These are phyloP conservation scores for Euthynnus affinis DNA, from an alignment of 2,797 vertebrate genomes.

Conservation along the genomic window DNA sequence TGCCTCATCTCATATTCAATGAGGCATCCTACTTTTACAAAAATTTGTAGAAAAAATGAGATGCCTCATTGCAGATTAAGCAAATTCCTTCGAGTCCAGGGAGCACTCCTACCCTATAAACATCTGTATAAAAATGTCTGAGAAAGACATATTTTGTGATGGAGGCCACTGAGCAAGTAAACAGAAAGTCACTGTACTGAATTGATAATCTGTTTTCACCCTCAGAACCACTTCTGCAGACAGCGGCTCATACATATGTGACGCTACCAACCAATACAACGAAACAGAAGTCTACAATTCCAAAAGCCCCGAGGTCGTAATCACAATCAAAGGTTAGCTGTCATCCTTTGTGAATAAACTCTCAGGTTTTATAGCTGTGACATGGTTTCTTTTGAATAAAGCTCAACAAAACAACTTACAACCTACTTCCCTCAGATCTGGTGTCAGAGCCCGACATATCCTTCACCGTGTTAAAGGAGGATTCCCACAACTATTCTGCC, in stretches of 20 bases:
- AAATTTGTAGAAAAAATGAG: too few relatives aligned
- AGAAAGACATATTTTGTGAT: neutral
- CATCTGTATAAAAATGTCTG: neutral
- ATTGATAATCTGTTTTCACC: constrained; percentile 18
- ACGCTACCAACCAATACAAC: constrained; percentile 71
- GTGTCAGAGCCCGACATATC: constrained; percentile 74
- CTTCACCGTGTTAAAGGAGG: constrained; percentile 65
- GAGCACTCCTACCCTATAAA: neutral
- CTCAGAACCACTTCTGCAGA: constrained; percentile 55
- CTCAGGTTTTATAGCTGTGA: neutral
- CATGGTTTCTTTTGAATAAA: neutral
- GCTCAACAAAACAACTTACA: neutral
- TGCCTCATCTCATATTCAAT: too few relatives aligned
- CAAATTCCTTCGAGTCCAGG: neutral
- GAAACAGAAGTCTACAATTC: constrained; percentile 24
- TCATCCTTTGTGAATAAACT: neutral
- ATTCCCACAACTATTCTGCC: constrained; percentile 43
- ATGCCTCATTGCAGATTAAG: neutral
- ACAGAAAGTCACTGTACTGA: neutral
- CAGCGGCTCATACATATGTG: constrained; percentile 76
- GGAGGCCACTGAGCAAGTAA: neutral
- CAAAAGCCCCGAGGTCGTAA: constrained; percentile 34
- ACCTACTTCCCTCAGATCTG: constrained; percentile 57
- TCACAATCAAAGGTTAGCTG: constrained; percentile 78
- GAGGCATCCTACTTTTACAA: too few relatives aligned